These are phyloP conservation scores for Petrocephalus zakoni DNA, from an alignment of 2,113 vertebrate genomes.

Conservation along the genomic window DNA sequence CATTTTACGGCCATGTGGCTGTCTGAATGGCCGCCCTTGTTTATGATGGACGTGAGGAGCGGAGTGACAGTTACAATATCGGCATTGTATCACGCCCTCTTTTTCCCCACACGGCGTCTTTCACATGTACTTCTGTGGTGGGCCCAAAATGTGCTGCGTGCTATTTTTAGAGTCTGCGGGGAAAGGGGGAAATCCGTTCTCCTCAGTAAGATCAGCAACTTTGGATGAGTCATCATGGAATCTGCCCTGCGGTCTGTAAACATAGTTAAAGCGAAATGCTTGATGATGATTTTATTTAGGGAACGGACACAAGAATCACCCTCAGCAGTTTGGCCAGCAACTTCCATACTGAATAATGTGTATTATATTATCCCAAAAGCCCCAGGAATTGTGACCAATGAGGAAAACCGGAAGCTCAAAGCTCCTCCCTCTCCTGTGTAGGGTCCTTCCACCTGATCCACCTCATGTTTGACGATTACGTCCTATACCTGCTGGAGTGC, in stretches of 20 bases:
- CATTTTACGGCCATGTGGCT: slow-evolving; percentile 60
- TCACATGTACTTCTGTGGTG: slow-evolving; percentile 36
- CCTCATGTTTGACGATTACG: slow-evolving; percentile 97
- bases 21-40: slow-evolving; percentile 53
- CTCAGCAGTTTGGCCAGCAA: neutral
- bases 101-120: slow-evolving; percentile 30
- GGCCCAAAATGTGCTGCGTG: slow-evolving; percentile 24
- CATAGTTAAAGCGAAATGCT: neutral
- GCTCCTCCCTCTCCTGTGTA: slow-evolving; percentile 44
- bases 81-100: slow-evolving; percentile 50
- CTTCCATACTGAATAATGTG: neutral
- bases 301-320: neutral
- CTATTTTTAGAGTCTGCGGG: slow-evolving; percentile 3
- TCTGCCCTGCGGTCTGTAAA: neutral
- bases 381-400: neutral
- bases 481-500: slow-evolving; percentile 93
- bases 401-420: neutral
- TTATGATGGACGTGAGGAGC: slow-evolving; percentile 53
- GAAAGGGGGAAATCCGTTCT: neutral
- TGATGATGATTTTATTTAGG: neutral
- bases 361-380: neutral
- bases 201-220: neutral
- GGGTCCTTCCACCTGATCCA: slow-evolving; percentile 98
- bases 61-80: slow-evolving; percentile 49
- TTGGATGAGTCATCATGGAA: neutral